phyloP scores from a whole-genome alignment of 2,113 vertebrate genomes.

The Microtus richardsoni region DNA sequence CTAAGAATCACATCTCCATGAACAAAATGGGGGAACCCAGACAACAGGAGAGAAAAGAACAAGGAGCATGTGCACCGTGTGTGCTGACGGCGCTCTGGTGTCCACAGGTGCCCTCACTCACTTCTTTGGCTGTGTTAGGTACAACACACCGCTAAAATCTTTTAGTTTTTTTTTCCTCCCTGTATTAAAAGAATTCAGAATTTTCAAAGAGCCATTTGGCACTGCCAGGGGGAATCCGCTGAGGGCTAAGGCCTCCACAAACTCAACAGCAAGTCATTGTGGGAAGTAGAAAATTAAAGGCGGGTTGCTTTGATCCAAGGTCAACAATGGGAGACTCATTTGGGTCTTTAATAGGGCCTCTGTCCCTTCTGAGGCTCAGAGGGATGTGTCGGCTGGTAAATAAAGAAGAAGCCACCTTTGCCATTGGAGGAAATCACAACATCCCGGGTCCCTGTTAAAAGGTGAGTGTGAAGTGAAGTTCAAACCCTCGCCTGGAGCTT shows the following conservation, averaged over 20 bases:
- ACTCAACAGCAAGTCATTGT: not conserved
- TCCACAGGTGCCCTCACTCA: not conserved
- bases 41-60: too few relatives aligned
- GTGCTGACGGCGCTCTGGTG: rapidly evolving
- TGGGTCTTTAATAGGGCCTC: conserved; percentile 58
- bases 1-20: not conserved
- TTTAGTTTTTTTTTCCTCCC: not conserved
- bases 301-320: conserved; percentile 11
- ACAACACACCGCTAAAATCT: not conserved
- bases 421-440: conserved; percentile 31
- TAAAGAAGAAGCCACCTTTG: conserved; percentile 50
- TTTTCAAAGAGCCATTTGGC: conserved; percentile 51
- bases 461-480: conserved; percentile 63
- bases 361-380: conserved; percentile 52
- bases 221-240: not conserved
- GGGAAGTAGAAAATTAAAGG: conserved; percentile 24
- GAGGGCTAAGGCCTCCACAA: not conserved
- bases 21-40: not conserved
- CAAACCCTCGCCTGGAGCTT: conserved; percentile 59
- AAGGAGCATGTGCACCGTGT: rapidly evolving
- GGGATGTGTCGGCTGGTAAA: conserved; percentile 46
- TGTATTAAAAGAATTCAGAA: conserved; percentile 33
- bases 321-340: not conserved
- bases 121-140: not conserved
- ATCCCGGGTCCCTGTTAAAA: conserved; percentile 35